Percentiles rank a stretch among this genome's conserved stretches.
phyloP scores from a whole-genome alignment of 2,888 invertebrate genomes.

The Macropis europaea region DNA sequence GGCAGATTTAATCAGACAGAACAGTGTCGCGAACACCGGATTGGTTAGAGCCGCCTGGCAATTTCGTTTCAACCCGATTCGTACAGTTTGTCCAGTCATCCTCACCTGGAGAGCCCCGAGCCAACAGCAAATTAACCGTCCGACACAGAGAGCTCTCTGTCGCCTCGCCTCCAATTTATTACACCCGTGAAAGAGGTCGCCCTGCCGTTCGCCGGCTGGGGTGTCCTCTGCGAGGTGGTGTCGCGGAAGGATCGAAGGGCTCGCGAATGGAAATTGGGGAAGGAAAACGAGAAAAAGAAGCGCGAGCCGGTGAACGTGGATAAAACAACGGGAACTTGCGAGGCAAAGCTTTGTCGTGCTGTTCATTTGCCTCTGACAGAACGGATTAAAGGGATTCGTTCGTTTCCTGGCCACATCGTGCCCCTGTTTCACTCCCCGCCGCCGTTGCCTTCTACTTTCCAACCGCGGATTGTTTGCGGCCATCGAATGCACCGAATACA shows the following conservation, averaged over 20 bases:
- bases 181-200: neutral
- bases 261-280: constrained; percentile 32
- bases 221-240: neutral
- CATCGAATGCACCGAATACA: constrained; percentile 49
- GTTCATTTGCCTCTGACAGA: constrained; percentile 72
- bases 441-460: constrained; percentile 12
- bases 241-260: neutral
- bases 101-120: neutral
- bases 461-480: constrained; percentile 56
- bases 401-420: constrained; percentile 40
- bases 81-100: neutral
- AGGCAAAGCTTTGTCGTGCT: constrained; percentile 64
- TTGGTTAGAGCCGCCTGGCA: neutral
- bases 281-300: constrained; percentile 5
- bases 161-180: constrained; percentile 5
- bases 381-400: constrained; percentile 70
- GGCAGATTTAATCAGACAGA: neutral
- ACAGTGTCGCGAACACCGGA: neutral
- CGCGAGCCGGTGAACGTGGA: constrained; percentile 17
- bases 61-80: neutral
- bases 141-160: neutral
- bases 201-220: neutral
- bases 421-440: neutral
- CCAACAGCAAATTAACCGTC: constrained; percentile 12
- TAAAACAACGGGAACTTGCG: constrained; percentile 5